A percentile compares a stretch with the other conserved stretches of the same genome.
These are phyloP conservation scores for Drosophila tsacasi DNA, from an alignment of 1,140 invertebrate species.

Conservation along the genomic window DNA sequence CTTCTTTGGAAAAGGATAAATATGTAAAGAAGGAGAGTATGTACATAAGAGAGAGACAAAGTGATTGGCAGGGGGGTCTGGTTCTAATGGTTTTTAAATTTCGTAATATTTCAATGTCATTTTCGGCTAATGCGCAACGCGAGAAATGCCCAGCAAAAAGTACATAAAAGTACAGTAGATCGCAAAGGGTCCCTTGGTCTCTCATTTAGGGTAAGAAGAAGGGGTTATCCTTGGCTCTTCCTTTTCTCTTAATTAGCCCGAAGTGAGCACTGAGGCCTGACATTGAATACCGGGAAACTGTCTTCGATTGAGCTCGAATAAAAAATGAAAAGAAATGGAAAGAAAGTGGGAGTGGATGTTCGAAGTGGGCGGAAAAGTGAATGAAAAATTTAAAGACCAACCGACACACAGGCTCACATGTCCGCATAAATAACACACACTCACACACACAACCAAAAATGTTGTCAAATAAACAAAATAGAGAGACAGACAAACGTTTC, in stretches of 20 bases:
- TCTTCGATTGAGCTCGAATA: slow-evolving; percentile 6
- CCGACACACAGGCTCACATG: slow-evolving; percentile 22
- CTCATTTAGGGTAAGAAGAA: neutral
- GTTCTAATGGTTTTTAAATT: slow-evolving; percentile 82
- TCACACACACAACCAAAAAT: slow-evolving; percentile 39
- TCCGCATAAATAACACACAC: slow-evolving; percentile 33
- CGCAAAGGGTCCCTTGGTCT: slow-evolving; percentile 37
- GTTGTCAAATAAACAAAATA: slow-evolving; percentile 81
- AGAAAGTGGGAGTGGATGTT: neutral
- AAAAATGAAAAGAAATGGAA: slow-evolving; percentile 34
- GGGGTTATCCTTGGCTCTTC: neutral
- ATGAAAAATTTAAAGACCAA: slow-evolving; percentile 63
- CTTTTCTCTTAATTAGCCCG: slow-evolving; percentile 23
- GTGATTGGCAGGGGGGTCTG: slow-evolving; percentile 46
- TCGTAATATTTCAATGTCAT: slow-evolving; percentile 82
- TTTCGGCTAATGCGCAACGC: slow-evolving; percentile 66
- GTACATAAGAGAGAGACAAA: slow-evolving; percentile 2
- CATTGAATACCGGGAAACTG: slow-evolving; percentile 13
- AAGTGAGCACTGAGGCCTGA: neutral
- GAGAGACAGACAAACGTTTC: slow-evolving; percentile 62
- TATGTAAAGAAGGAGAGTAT: slow-evolving; percentile 31
- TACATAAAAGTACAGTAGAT: slow-evolving; percentile 63
- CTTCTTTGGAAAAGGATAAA: slow-evolving; percentile 48
- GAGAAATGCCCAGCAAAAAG: slow-evolving; percentile 8
- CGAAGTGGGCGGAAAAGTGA: slow-evolving; percentile 19